Evolutionary conservation across 2,113 vertebrate species (phyloP), one percentile per base, ranked within the genome.

Genomic region (Haplochromis burtoni): DNA sequence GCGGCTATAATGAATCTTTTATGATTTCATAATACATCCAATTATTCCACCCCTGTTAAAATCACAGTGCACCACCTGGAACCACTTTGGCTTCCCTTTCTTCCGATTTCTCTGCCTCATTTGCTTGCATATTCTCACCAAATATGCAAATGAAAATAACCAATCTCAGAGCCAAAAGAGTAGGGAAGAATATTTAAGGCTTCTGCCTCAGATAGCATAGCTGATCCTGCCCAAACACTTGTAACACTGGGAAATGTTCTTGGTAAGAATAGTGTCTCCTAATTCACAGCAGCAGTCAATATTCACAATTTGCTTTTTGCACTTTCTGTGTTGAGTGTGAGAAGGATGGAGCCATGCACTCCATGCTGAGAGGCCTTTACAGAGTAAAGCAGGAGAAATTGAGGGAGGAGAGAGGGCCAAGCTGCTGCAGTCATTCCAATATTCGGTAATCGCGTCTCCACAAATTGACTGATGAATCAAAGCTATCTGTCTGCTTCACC

Each of bases 1-100:
- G 83, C 79, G 9, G 86, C 68, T 87, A 76, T 91, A 92, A 94
- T 96, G 94, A 95, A 95, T 95, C 93, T 95, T 95, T 94, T 92
- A 95, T 94, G 93, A 92, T 93, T 95, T 95, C 92, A 92, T 95
- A 95, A 95, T 94, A 94, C 92, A 93, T 88, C 91, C 90, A 94
- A 93, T 95, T 95, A 95, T 92, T 86, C 88, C 93, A 89, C 33
- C 92, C 84, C 87, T 93, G 90, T 94, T 94, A 93, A 93, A 95
- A 94, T 92, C 93, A 94, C 93, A 92, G 91, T 66, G 87, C 88
- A 79, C 91, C 94, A 95, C 95, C 95, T 94, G 94, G 95, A 95
- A 94, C 89, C 93, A 94, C 93, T 95, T 94, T 94, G 91, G 90
- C 87, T 91, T 83, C 79, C 82, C 85, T 91, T 89, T 93, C 80